Evolutionary conservation across 64 coral and sea anemone genomes (phyloP), one percentile per base, ranked within the genome.

Genomic region (Porites lutea): DNA sequence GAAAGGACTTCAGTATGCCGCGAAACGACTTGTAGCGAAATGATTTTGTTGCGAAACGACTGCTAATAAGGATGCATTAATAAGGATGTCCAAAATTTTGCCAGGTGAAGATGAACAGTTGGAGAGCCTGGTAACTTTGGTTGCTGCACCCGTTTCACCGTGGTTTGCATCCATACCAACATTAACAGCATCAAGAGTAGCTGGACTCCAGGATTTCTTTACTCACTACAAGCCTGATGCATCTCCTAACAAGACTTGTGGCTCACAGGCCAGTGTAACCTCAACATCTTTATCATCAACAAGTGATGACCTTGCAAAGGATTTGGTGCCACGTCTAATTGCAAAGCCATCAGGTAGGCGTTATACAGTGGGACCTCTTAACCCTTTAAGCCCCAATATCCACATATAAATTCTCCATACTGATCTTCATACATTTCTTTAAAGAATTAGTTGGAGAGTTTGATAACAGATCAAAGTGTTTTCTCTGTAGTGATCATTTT

Each of bases 141-240:
- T 87, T 78, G 91, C 76, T 21, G 82, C 91, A 2, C n/a, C 82
- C 12, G 60, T 65, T 15, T 66, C 82, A 77, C 18, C 46, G 23
- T 11, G 52, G 8, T 79, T 75, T 54, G 22, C 60, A 14, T 79
- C 91, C 54, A 47, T 79, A 54, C 44, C 15, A 53, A 58, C 72
- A 66, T 79, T 93, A 70, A 86, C 83, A n/a, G 43, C 74, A 65
- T 48, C 73, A 68, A 68, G 91, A 49, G 1, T 93, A 2, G 82
- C 91, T 57, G 74, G 82, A 15, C 74, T 93, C 14, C 83, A 69
- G 61, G 91, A 93, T 48, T 87, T 79, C 61, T 92, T 92, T 5
- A 69, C 60, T 7, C 79, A 83, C 15, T 73, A 91, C 21, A 88
- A 53, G 74, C 52, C 51, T 74, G 52, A 75, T 15, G 5, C 43